phyloP scores from a whole-genome alignment of 2,888 invertebrate genomes.

The Autographa gamma region DNA sequence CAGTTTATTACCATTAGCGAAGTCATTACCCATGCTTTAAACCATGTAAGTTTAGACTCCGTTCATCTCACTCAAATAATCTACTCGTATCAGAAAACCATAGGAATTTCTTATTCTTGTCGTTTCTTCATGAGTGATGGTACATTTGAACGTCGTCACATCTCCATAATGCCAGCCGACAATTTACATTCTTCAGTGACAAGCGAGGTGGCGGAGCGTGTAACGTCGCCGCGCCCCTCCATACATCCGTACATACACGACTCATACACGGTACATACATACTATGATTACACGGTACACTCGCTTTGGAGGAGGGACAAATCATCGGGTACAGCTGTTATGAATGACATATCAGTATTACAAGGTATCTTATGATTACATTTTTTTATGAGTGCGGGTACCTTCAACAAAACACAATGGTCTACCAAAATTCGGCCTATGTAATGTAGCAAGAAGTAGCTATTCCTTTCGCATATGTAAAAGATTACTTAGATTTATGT shows the following conservation, averaged over 20 bases:
- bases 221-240: slow-evolving; percentile 34
- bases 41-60: no score
- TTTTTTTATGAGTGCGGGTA: no score
- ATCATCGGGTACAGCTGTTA: slow-evolving; percentile 9
- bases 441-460: no score
- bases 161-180: background rate
- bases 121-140: background rate
- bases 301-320: slow-evolving; percentile 23
- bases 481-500: no score
- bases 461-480: no score
- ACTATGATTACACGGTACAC: slow-evolving; percentile 6
- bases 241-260: slow-evolving; percentile 14
- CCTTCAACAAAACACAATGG: background rate
- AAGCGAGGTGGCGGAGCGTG: slow-evolving; percentile 41
- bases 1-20: no score
- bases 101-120: background rate
- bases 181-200: slow-evolving; percentile 9
- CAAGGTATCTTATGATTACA: background rate
- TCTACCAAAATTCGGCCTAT: no score
- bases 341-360: background rate
- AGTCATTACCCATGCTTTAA: no score
- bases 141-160: background rate
- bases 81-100: background rate
- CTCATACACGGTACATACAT: slow-evolving; percentile 6
- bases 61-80: background rate